A percentile compares a stretch with the other conserved stretches of the same genome.
Evolutionary conservation across 2,113 vertebrate genomes (phyloP).

Genomic region (Platysteira castanea): DNA sequence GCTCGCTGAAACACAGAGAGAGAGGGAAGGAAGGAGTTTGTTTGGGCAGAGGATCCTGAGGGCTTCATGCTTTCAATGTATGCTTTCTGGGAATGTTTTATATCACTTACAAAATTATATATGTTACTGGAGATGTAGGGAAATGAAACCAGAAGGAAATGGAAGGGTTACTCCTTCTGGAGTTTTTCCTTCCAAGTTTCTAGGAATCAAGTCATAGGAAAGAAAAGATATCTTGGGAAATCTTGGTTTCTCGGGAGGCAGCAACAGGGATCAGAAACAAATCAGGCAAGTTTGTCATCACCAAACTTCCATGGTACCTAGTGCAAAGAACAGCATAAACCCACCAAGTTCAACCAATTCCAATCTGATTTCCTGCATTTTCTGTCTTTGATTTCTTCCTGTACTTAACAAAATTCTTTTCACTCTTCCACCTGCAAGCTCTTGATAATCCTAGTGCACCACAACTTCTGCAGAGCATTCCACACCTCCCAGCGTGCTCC

Average conservation of each 20-base stretch:
- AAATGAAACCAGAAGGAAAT: not conserved
- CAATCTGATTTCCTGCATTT: not conserved
- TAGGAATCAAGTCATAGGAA: not conserved
- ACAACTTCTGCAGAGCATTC: not conserved
- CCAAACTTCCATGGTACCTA: not conserved
- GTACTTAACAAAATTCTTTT: not conserved
- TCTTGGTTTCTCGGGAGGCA: not conserved
- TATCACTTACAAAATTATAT: not conserved
- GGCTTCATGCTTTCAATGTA: not conserved
- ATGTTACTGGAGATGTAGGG: not conserved
- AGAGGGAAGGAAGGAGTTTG: not conserved
- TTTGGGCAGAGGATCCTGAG: not conserved
- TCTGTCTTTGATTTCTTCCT: not conserved
- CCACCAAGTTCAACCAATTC: not conserved
- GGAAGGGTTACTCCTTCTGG: not conserved
- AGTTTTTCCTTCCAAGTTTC: not conserved
- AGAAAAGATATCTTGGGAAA: not conserved
- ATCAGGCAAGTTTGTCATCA: not conserved
- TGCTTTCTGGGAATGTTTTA: slow-evolving; percentile 28
- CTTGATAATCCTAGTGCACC: not conserved
- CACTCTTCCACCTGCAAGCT: not conserved
- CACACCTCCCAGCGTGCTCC: fast-evolving
- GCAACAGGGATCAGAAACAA: not conserved
- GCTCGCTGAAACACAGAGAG: not conserved
- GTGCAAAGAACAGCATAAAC: not conserved